Percentiles rank a stretch among this genome's conserved stretches.
These are phyloP conservation scores for Amazona vittata DNA, from an alignment of 2,113 vertebrate genomes.

Conservation along the genomic window DNA sequence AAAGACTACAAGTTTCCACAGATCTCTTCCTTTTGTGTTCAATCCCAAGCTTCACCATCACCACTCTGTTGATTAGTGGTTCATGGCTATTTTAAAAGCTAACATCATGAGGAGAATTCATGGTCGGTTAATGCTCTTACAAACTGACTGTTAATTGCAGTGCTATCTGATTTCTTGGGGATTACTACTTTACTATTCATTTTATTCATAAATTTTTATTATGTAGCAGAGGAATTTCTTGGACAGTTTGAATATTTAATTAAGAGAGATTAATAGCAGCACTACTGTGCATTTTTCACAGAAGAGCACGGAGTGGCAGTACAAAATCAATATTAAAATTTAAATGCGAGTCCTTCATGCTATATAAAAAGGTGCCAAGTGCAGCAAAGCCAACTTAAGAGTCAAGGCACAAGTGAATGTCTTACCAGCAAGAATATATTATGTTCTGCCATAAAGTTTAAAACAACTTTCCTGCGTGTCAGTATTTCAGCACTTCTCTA, in stretches of 20 bases:
- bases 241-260: slow-evolving; percentile 71
- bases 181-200: slow-evolving; percentile 67
- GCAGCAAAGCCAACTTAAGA: neutral
- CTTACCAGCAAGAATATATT: slow-evolving; percentile 1
- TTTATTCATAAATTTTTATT: slow-evolving; percentile 73
- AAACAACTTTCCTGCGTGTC: neutral
- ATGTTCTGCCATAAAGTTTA: slow-evolving; percentile 7
- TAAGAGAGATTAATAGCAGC: slow-evolving; percentile 66
- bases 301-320: slow-evolving; percentile 39
- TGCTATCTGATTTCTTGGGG: slow-evolving; percentile 62
- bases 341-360: slow-evolving; percentile 22
- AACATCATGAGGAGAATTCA: slow-evolving; percentile 34
- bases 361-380: slow-evolving; percentile 41
- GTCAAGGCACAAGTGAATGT: neutral
- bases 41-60: neutral
- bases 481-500: neutral
- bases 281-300: slow-evolving; percentile 22
- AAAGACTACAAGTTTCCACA: neutral
- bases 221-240: slow-evolving; percentile 54
- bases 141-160: slow-evolving; percentile 68
- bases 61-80: neutral
- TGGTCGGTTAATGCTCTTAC: slow-evolving; percentile 51
- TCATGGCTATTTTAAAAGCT: slow-evolving; percentile 52
- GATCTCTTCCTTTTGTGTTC: neutral
- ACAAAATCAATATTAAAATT: slow-evolving; percentile 59